Conservation (phyloP, 2,888 invertebrate genomes). For the Byasa hedistus region DNA sequence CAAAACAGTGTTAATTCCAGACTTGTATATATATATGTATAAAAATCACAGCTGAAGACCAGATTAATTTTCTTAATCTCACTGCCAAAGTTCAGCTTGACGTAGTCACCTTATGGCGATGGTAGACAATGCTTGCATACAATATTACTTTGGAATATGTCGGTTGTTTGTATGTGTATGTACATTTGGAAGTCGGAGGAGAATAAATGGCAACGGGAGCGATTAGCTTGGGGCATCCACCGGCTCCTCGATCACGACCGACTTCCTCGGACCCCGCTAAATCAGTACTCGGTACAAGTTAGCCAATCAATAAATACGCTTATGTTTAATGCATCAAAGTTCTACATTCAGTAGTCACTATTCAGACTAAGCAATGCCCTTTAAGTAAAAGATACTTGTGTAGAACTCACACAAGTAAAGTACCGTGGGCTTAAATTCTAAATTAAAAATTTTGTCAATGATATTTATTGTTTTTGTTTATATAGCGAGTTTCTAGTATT, state of each 20-base stretch:
- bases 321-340: constrained; percentile 35
- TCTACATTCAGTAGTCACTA: constrained; percentile 35
- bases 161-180: constrained; percentile 11
- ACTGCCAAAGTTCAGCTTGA: too few species aligned
- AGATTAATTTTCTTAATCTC: too few species aligned
- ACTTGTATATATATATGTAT: too few species aligned
- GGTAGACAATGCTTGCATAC: too few species aligned
- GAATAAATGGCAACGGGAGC: constrained; percentile 70
- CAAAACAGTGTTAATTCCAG: background rate
- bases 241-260: constrained; percentile 70
- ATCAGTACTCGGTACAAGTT: constrained; percentile 42
- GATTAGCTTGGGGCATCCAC: constrained; percentile 65
- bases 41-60: too few species aligned
- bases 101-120: too few species aligned
- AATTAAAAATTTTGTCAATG: background rate
- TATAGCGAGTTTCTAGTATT: background rate
- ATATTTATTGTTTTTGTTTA: background rate
- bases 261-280: constrained; percentile 52
- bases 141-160: background rate
- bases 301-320: constrained; percentile 43
- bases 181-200: constrained; percentile 35
- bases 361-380: constrained; percentile 42
- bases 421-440: background rate
- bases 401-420: constrained; percentile 32
- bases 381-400: constrained; percentile 69